Conservation (phyloP, 2,113 vertebrate species). For the Eira barbara region DNA sequence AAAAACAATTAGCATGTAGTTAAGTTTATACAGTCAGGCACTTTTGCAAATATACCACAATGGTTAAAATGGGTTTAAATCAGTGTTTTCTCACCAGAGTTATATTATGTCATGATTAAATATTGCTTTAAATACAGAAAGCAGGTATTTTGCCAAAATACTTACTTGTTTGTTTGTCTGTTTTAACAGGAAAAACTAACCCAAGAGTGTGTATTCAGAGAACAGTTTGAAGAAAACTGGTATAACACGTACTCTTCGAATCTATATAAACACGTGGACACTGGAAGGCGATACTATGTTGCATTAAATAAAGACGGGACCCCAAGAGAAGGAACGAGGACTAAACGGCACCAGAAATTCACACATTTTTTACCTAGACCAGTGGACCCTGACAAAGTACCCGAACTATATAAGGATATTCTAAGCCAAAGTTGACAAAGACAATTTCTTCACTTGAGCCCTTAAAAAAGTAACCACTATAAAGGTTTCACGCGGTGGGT, state of each 20-base stretch:
- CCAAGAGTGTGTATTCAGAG: constrained; percentile 96
- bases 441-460: constrained; percentile 89
- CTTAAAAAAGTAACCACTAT: constrained; percentile 91
- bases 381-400: constrained; percentile 97
- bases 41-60: neutral
- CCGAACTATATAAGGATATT: constrained; percentile 98
- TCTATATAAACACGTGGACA: constrained; percentile 96
- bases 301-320: constrained; percentile 98
- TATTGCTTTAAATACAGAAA: neutral
- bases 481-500: constrained; percentile 88
- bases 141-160: constrained; percentile 37
- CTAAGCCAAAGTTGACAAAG: constrained; percentile 98
- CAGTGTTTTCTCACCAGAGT: neutral
- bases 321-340: constrained; percentile 94
- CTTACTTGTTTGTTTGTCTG: constrained; percentile 61
- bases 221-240: constrained; percentile 99
- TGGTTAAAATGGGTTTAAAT: neutral
- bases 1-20: constrained; percentile 4
- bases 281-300: constrained; percentile 95
- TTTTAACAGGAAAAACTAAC: constrained; percentile 93
- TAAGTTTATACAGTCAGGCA: neutral
- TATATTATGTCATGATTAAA: neutral
- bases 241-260: constrained; percentile 99
- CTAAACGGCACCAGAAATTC: constrained; percentile 98
- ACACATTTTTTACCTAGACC: constrained; percentile 99